Evolutionary conservation across 2,888 invertebrate genomes (phyloP), one percentile per base, ranked within the genome.

Genomic region (Thereva nobilitata): DNA sequence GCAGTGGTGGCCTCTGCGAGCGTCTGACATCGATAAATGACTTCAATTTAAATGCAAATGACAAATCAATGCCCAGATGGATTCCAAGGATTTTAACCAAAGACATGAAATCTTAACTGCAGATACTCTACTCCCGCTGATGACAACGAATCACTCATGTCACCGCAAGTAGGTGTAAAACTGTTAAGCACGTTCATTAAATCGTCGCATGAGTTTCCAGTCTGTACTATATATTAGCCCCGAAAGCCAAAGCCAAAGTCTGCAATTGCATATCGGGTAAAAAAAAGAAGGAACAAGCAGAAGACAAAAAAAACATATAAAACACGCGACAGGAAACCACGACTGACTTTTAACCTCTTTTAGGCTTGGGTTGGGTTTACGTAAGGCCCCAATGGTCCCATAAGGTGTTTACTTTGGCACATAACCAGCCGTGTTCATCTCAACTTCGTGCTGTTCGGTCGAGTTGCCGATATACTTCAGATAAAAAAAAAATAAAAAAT

Each of bases 261-360:
- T 23, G 23, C 23, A 50, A 61, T 50, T 41, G 61, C 50, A 23
- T 37, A 34, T 38, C 10, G 57, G 45, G 45, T 6, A 44, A 44
- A 2, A 9, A 44, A 44, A 44, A 1, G n/a, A 44, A 44, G n/a
- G 8, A 44, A 44, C 8, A 9, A 44, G n/a, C 8, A 9, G n/a
- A 44, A 44, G 44, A n/a, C 3, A 59, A n/a, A 47, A 40, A 50
- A 54, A 53, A 41, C 45, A 57, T 45, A 54, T 50, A 61, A 67
- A 61, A 61, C 67, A 54, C 67, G 61, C 67, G 67, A 67, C 67
- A 67, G 67, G 67, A 67, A 67, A 67, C 67, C 59, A 61, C 67
- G 67, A 54, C 61, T 66, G 66, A 66, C 59, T 12, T 67, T 67
- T 67, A 49, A 57, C 57, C 66, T 41, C 59, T 66, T 59, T 66